These are phyloP conservation scores for Vollenhovia emeryi DNA, from an alignment of 1,140 invertebrate genomes.

Conservation along the genomic window DNA sequence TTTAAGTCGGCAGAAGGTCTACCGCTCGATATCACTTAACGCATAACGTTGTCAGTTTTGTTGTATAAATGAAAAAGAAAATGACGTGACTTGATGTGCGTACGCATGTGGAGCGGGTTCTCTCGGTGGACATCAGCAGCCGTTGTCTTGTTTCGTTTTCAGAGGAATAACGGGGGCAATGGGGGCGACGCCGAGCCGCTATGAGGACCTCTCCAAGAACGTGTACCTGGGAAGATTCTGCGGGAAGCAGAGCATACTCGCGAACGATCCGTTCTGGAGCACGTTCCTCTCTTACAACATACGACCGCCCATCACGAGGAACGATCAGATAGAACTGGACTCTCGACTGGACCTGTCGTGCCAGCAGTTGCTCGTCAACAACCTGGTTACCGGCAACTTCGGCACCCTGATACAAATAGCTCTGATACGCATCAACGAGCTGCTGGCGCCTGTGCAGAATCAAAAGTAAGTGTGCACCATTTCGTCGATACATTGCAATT, in stretches of 20 bases:
- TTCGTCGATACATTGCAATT: not conserved
- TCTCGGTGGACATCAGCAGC: not conserved
- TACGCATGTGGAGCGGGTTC: not conserved
- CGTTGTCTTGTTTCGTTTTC: not conserved
- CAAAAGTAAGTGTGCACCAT: conserved; percentile 90
- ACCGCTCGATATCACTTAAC: not conserved
- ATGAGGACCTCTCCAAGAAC: conserved; percentile 93
- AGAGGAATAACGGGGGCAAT: conserved; percentile 85
- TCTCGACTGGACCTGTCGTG: conserved; percentile 91
- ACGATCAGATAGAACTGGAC: conserved; percentile 89
- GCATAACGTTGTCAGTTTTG: not conserved
- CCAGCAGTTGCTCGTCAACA: conserved; percentile 91
- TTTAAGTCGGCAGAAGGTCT: not conserved
- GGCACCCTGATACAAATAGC: conserved; percentile 94
- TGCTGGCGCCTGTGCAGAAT: conserved; percentile 93
- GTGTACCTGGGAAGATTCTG: conserved; percentile 92
- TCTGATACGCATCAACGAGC: conserved; percentile 90
- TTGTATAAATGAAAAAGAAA: not conserved
- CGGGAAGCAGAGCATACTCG: conserved; percentile 91
- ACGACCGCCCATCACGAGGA: conserved; percentile 90
- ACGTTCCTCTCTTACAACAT: conserved; percentile 96
- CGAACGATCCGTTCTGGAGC: conserved; percentile 97
- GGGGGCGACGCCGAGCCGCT: conserved; percentile 94
- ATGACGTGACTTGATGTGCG: not conserved
- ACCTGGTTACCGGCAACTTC: conserved; percentile 94